Evolutionary conservation across 2,888 invertebrate genomes (phyloP).

Genomic region (Steromphala cineraria): DNA sequence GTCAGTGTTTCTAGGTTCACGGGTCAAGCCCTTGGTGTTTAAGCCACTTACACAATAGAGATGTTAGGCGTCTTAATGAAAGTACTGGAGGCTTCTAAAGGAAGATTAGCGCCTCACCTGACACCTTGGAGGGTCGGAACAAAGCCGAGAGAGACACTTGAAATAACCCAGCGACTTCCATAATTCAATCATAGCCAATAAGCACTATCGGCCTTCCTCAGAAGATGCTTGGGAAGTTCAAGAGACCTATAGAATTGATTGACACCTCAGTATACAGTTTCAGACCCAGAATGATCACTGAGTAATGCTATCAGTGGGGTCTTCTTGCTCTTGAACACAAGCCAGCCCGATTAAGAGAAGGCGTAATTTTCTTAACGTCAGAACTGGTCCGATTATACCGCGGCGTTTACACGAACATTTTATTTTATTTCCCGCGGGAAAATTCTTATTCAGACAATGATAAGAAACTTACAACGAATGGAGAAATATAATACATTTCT

Average conservation of each 20-base stretch:
- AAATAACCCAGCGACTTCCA: constrained; percentile 15
- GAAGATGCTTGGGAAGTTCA: background rate
- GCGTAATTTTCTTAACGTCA: constrained; percentile 17
- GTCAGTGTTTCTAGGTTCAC: no score
- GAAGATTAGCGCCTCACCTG: constrained; percentile 7
- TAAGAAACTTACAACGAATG: background rate
- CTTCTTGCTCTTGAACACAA: background rate
- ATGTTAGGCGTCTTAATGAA: background rate
- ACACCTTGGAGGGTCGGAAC: background rate
- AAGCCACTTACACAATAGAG: background rate
- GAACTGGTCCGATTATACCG: background rate
- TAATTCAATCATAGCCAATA: constrained; percentile 19
- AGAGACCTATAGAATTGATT: constrained; percentile 11
- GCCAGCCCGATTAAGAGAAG: background rate
- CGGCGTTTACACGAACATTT: background rate
- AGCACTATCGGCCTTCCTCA: background rate
- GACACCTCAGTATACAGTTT: constrained; percentile 8
- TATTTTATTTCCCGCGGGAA: constrained; percentile 1
- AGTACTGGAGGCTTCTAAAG: background rate
- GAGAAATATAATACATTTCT: background rate
- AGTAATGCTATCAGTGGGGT: background rate
- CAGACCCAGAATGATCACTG: background rate
- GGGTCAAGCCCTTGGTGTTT: background rate
- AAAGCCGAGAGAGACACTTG: background rate
- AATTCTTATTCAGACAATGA: constrained; percentile 4